Evolutionary conservation across 53 echinoderm and acorn worm species (phyloP), one percentile per base, ranked within the genome.

Genomic region (Zoroaster sp.): DNA sequence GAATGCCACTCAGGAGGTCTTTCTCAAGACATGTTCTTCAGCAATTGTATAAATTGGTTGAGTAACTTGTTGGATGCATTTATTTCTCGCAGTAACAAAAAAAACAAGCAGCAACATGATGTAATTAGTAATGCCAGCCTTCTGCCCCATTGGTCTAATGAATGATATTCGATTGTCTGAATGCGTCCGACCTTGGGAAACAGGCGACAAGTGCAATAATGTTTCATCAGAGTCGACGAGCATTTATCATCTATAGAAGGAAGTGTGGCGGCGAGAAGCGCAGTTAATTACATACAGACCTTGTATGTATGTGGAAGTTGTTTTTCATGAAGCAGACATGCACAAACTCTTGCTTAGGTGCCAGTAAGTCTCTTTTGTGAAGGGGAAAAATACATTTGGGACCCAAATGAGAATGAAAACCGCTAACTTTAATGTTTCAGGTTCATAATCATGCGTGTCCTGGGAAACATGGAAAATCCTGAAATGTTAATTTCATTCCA

Each of bases 131-230:
- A 0, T 44, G 76, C 7, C 74, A 4, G 5, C 49, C 49, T 46
- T 44, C 28, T 35, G 34, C 76, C 17, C n/a, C 32, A 32, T 47
- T 44, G 17, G 6, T 5, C 8, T 76, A 34, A 35, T 35, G 51
- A 76, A 36, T 52, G 31, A 76, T 33, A 76, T 76, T 76, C 47
- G 76, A 76, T 76, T 76, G 76, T 35, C 76, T 76, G 51, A 31
- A 49, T 17, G 35, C n/a, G 76, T 15, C 12, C 5, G 51, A 51
- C 79, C 79, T 38, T 63, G 79, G 2, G 13, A 63, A 6, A 11
- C 30, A 23, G 39, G 21, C 30, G 79, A 54, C 79, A 79, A 79
- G 23, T 63, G 79, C 79, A 79, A 59, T 79, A 55, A 59, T 39
- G 37, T 63, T 55, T 79, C 36, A 79, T 79, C 55, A 59, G 51